Percentiles rank a stretch among this genome's conserved stretches.
Conservation (phyloP, 1,140 invertebrate genomes). For the Periplaneta americana region DNA sequence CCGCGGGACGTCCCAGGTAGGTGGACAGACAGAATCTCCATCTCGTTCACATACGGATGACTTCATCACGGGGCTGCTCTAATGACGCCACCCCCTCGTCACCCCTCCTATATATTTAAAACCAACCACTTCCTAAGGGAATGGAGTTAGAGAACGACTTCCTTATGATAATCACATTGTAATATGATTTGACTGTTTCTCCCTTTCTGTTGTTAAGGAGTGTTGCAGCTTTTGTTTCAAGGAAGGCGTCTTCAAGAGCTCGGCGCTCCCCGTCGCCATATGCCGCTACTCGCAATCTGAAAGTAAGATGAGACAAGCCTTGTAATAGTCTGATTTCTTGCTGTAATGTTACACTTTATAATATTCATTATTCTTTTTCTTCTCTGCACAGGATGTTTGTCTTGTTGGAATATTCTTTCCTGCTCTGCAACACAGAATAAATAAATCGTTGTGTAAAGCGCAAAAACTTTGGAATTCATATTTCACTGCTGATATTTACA, state of each 20-base stretch:
- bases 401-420: neutral
- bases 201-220: neutral
- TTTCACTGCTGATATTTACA: no score
- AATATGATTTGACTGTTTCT: neutral
- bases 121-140: neutral
- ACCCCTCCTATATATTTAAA: neutral
- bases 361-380: neutral
- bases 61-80: neutral
- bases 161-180: neutral
- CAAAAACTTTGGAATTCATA: no score
- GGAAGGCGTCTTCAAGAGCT: neutral
- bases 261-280: neutral
- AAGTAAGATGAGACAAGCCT: neutral
- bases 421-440: no score
- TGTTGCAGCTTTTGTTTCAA: neutral
- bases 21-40: neutral
- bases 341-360: neutral
- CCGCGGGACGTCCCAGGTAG: neutral
- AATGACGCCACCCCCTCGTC: no score
- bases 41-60: neutral
- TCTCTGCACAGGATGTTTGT: neutral
- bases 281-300: neutral
- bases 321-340: neutral
- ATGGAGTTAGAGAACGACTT: neutral
- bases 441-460: no score